phyloP scores from a whole-genome alignment of 2,888 invertebrate genomes.

The Alentia gelatinosa region DNA sequence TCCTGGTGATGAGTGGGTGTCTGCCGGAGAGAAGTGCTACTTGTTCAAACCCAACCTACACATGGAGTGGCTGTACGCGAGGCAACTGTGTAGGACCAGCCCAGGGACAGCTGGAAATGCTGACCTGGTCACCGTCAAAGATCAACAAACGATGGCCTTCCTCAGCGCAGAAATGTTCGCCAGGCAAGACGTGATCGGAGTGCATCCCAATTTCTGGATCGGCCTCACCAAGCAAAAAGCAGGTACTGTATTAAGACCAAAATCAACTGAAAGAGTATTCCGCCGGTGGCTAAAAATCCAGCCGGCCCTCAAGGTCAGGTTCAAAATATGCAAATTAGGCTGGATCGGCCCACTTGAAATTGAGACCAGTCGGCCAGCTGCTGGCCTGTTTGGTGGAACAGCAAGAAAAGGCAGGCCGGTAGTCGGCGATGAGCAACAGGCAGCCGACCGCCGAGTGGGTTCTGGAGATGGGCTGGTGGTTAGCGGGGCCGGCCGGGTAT shows the following conservation, averaged over 20 bases:
- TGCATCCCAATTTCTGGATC: background rate
- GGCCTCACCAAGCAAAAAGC: constrained; percentile 25
- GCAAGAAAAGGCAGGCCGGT: too few relatives aligned
- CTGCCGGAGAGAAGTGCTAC: background rate
- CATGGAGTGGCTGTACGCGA: background rate
- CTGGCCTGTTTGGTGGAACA: too few relatives aligned
- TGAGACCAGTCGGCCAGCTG: too few relatives aligned
- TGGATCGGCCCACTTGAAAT: too few relatives aligned
- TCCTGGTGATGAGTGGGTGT: background rate
- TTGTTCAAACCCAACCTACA: background rate
- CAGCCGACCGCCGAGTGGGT: too few relatives aligned
- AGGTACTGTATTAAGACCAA: background rate
- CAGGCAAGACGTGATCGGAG: background rate
- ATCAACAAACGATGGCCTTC: background rate
- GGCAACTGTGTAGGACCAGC: background rate
- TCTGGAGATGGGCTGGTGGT: too few relatives aligned
- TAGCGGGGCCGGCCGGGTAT: too few relatives aligned
- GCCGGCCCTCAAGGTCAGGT: too few relatives aligned
- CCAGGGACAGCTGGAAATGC: background rate
- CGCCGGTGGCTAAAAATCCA: too few relatives aligned
- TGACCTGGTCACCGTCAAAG: background rate
- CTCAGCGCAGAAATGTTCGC: background rate
- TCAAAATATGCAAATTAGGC: too few relatives aligned
- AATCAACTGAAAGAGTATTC: too few relatives aligned
- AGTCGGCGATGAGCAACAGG: too few relatives aligned